phyloP scores from a whole-genome alignment of 2,797 vertebrate species.

The Acipenser ruthenus region DNA sequence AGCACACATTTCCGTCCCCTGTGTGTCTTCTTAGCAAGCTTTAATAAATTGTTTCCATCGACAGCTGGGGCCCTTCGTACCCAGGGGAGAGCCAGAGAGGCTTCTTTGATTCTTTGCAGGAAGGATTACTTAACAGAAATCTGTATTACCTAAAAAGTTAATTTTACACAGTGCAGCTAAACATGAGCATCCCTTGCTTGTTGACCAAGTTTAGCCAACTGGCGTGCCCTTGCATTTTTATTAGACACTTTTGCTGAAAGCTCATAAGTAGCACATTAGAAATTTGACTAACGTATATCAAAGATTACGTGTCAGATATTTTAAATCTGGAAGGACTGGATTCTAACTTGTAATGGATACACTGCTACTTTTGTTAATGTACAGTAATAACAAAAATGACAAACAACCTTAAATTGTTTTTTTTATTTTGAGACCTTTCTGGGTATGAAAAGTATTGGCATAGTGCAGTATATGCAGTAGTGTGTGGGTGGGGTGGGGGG shows the following conservation, averaged over 20 bases:
- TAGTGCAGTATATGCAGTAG: no score
- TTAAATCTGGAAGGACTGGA: no score
- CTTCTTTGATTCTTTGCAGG: conserved; percentile 20
- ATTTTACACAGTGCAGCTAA: conserved; percentile 25
- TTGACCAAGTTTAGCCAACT: conserved; percentile 14
- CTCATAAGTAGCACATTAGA: conserved; percentile 13
- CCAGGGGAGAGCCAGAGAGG: conserved; percentile 9
- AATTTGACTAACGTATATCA: background rate
- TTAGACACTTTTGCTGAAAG: conserved; percentile 10
- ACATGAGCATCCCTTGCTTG: conserved; percentile 14
- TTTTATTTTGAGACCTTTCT: no score
- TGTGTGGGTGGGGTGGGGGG: no score
- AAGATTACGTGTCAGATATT: no score
- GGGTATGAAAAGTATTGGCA: no score
- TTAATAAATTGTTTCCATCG: conserved; percentile 18
- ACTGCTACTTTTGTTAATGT: no score
- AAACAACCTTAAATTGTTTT: no score
- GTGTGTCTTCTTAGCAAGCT: conserved; percentile 19
- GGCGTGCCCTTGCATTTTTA: conserved; percentile 18
- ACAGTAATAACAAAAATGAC: no score
- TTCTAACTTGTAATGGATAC: no score
- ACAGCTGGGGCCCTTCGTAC: conserved; percentile 11
- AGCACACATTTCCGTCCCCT: background rate
- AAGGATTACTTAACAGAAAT: conserved; percentile 22
- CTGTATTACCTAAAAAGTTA: conserved; percentile 18